phyloP scores from a whole-genome alignment of 2,113 vertebrate species.

The Climacteris rufus region DNA sequence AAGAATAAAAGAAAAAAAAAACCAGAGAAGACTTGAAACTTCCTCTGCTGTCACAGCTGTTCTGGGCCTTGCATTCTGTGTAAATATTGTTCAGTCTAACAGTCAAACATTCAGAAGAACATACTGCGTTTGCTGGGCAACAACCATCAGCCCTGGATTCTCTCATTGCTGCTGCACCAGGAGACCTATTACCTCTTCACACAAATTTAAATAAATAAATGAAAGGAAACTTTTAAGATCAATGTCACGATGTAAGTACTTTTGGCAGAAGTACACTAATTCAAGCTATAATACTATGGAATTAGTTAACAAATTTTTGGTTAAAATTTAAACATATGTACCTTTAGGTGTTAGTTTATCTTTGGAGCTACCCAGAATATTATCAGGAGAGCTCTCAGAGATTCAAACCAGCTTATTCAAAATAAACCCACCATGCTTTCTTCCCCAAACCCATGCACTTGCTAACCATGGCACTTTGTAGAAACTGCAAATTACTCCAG shows the following conservation, averaged over 20 bases:
- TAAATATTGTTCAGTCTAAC: neutral
- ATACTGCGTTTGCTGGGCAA: neutral
- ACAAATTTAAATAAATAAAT: neutral
- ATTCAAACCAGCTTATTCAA: neutral
- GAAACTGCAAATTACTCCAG: neutral
- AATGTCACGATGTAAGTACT: neutral
- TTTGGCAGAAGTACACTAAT: neutral
- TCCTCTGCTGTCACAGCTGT: neutral
- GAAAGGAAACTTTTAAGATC: neutral
- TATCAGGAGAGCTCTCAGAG: neutral
- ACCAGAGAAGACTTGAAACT: neutral
- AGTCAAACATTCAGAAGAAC: conserved; percentile 23
- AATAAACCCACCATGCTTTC: neutral
- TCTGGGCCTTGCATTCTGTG: neutral
- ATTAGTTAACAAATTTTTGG: neutral
- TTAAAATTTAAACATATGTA: neutral
- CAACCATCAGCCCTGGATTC: neutral
- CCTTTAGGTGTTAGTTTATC: neutral
- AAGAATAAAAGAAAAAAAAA: neutral
- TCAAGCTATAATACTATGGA: neutral
- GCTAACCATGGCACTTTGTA: neutral
- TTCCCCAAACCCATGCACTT: neutral
- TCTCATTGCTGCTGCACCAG: neutral
- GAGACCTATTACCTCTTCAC: neutral
- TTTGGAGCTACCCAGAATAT: neutral